Base-by-base conservation (phyloP, 2,888 invertebrate species). In the Vannuccia rotundouncinata region DNA sequence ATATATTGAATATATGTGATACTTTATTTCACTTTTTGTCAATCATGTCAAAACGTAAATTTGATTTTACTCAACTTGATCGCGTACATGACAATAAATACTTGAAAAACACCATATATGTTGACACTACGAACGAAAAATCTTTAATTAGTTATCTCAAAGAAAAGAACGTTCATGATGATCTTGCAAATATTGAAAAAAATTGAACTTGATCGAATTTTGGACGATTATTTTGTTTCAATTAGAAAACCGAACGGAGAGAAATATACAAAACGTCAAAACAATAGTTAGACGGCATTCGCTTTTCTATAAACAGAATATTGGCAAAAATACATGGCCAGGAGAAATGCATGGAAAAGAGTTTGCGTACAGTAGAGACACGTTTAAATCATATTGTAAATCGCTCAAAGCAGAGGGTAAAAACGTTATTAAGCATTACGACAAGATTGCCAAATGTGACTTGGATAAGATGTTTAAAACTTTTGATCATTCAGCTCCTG, bases 131-230 rank as follows among this genome's bases (percentile, higher is more conserved):
- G n/a, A n/a, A n/a, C n/a, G n/a, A n/a, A n/a, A n/a, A n/a, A n/a
- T n/a, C n/a, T n/a, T n/a, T n/a, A n/a, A n/a, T n/a, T n/a, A n/a
- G n/a, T n/a, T n/a, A n/a, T n/a, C n/a, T n/a, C n/a, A n/a, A n/a
- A n/a, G n/a, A n/a, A n/a, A n/a, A n/a, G n/a, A n/a, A n/a, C n/a
- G n/a, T n/a, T n/a, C n/a, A n/a, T n/a, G n/a, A n/a, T n/a, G n/a
- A n/a, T n/a, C n/a, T n/a, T n/a, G n/a, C n/a, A n/a, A n/a, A n/a
- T 66, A 66, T 66, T 66, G 66, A 66, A 66, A 66, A 66, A 66
- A 66, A 66, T n/a, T 66, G 66, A 66, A 66, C 66, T 66, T 66
- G 10, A 66, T 66, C 66, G 25, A 66, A 66, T 66, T 66, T 66
- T 66, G 66, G 66, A 17, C 22, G 66, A 66, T 27, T 66, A 66